Conservation (phyloP, 2,888 invertebrate genomes). For the Sympetrum striolatum region DNA sequence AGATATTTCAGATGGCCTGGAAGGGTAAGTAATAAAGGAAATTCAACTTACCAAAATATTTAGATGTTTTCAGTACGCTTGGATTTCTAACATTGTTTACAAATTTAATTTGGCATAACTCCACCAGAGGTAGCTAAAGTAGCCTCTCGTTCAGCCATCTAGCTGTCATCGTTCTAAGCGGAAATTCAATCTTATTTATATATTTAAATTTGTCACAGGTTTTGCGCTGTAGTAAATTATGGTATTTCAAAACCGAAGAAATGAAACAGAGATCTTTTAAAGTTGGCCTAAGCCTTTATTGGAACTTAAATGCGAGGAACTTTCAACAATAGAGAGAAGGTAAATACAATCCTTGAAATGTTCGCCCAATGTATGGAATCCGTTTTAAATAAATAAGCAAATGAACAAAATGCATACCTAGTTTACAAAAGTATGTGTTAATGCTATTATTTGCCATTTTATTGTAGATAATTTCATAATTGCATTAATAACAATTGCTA, state of each 20-base stretch:
- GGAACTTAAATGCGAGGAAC: constrained; percentile 23
- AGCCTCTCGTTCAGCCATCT: background rate
- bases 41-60: background rate
- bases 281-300: constrained; percentile 29
- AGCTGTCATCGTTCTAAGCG: background rate
- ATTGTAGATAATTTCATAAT: background rate
- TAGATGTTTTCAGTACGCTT: background rate
- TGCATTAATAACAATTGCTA: background rate
- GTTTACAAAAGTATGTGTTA: constrained; percentile 12
- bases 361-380: background rate
- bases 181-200: too few species aligned
- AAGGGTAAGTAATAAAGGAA: too few species aligned
- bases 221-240: too few species aligned
- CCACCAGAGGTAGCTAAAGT: background rate
- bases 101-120: background rate
- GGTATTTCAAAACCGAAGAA: background rate
- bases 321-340: constrained; percentile 23
- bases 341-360: constrained; percentile 1
- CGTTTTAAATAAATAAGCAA: constrained; percentile 25
- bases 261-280: background rate
- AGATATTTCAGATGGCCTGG: too few species aligned
- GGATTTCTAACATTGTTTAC: constrained; percentile 17
- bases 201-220: too few species aligned
- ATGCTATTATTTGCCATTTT: background rate
- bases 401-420: constrained; percentile 13